Conservation (phyloP, 2,113 vertebrate species). For the Synodontis membranacea region DNA sequence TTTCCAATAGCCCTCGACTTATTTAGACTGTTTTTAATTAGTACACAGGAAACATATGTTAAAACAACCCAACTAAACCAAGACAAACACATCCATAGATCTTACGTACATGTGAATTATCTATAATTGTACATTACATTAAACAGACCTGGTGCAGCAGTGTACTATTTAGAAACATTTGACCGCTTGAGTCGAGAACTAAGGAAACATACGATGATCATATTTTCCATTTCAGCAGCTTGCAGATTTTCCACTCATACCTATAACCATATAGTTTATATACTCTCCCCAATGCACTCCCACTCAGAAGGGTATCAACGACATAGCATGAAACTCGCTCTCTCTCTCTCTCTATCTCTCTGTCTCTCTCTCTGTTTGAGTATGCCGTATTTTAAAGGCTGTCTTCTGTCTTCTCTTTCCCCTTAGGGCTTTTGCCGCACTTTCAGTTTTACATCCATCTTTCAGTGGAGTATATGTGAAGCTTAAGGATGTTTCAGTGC, state of each 20-base stretch:
- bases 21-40: neutral
- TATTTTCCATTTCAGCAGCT: conserved; percentile 38
- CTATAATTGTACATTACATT: conserved; percentile 10
- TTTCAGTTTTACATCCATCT: conserved; percentile 31
- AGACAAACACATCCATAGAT: neutral
- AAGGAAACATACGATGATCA: conserved; percentile 20
- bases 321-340: neutral
- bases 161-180: neutral
- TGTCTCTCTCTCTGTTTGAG: neutral
- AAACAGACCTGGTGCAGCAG: neutral
- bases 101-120: conserved; percentile 1
- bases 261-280: conserved; percentile 12
- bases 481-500: conserved; percentile 33
- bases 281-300: conserved; percentile 38
- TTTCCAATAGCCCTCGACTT: neutral
- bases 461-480: conserved; percentile 23
- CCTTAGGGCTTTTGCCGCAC: conserved; percentile 10
- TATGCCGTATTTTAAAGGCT: neutral
- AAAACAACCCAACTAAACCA: neutral
- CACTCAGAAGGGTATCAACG: conserved; percentile 17
- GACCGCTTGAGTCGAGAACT: conserved; percentile 10
- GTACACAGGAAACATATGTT: neutral
- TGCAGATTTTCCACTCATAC: conserved; percentile 39
- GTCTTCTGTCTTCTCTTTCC: neutral
- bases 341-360: neutral